phyloP scores from a whole-genome alignment of 2,888 invertebrate species.

The Alsophila aescularia region DNA sequence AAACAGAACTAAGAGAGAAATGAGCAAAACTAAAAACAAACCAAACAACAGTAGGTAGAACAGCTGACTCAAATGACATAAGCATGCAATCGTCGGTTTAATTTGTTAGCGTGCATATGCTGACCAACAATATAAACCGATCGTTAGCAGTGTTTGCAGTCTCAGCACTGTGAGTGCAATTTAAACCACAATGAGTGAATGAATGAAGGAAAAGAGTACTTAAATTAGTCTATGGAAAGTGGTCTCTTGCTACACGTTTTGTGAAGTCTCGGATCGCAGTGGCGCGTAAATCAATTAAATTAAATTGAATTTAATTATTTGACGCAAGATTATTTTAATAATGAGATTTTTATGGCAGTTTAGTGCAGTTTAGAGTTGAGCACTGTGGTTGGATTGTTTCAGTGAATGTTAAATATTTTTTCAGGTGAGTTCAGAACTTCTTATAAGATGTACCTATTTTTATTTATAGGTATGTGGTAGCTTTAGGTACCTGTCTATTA shows the following conservation, averaged over 20 bases:
- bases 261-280: conserved; percentile 28
- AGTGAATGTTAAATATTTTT: conserved; percentile 1
- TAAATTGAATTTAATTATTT: conserved; percentile 5
- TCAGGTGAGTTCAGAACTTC: conserved; percentile 8
- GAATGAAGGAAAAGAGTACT: conserved; percentile 42
- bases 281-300: conserved; percentile 42
- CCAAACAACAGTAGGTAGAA: too few species aligned
- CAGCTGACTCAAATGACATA: too few species aligned
- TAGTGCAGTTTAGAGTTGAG: conserved; percentile 11
- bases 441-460: neutral
- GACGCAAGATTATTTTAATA: neutral
- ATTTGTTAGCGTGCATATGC: too few species aligned
- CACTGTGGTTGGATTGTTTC: conserved; percentile 12
- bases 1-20: too few species aligned
- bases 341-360: neutral
- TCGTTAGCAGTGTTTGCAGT: too few species aligned
- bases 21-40: too few species aligned
- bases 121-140: too few species aligned
- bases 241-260: conserved; percentile 48
- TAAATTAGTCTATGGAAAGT: conserved; percentile 55
- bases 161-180: too few species aligned
- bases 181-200: too few species aligned
- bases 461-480: neutral
- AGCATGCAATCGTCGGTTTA: too few species aligned
- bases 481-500: neutral